These are phyloP conservation scores for Oxyscelio sp. DNA, from an alignment of 2,888 invertebrate species.

Conservation along the genomic window DNA sequence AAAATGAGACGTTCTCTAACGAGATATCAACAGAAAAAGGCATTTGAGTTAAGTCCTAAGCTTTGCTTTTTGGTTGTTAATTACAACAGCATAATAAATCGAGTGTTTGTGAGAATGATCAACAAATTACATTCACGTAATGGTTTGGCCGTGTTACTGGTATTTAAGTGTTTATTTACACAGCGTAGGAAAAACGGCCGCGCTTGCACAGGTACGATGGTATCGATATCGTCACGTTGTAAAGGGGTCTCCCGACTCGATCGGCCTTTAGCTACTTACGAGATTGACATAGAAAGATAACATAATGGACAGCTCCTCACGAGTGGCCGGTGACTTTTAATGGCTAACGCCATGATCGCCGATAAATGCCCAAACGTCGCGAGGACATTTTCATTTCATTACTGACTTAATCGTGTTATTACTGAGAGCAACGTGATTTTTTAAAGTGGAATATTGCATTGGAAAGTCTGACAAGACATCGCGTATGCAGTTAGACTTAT, in stretches of 20 bases:
- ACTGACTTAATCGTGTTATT: constrained; percentile 75
- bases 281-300: constrained; percentile 88
- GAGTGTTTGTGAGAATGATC: neutral
- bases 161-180: constrained; percentile 62
- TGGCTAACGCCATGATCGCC: constrained; percentile 72
- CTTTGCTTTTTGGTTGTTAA: neutral
- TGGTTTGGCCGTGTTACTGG: constrained; percentile 18
- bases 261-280: constrained; percentile 86
- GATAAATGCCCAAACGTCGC: constrained; percentile 72
- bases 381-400: constrained; percentile 68
- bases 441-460: constrained; percentile 5
- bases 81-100: neutral
- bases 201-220: constrained; percentile 46
- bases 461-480: constrained; percentile 37
- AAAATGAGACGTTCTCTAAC: too few relatives aligned
- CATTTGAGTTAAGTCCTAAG: too few relatives aligned
- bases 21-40: too few relatives aligned
- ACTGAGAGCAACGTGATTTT: constrained; percentile 28
- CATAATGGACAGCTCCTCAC: constrained; percentile 85
- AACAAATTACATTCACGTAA: constrained; percentile 29
- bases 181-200: constrained; percentile 45
- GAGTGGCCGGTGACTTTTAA: constrained; percentile 74
- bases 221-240: constrained; percentile 75
- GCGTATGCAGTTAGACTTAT: constrained; percentile 40
- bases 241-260: constrained; percentile 76